Conservation (phyloP, 2,113 vertebrate genomes). For the Scatophagus argus region DNA sequence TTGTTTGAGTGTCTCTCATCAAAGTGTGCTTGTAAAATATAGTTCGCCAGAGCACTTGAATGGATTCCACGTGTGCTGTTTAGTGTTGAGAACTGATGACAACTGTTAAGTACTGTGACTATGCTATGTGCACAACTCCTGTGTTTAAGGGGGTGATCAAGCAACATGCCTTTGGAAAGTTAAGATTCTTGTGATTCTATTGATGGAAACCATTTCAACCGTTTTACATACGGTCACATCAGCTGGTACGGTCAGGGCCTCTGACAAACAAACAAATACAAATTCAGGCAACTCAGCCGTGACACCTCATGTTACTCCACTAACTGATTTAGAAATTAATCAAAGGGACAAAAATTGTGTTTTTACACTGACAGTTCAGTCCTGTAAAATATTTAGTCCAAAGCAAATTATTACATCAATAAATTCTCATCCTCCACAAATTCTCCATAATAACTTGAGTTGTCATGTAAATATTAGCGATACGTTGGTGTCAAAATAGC, state of each 20-base stretch:
- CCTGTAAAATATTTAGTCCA: no score
- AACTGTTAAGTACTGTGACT: no score
- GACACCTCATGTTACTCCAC: background rate
- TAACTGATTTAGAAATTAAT: no score
- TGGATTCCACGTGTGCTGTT: background rate
- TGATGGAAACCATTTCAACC: background rate
- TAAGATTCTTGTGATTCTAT: background rate
- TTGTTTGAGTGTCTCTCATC: constrained; percentile 25
- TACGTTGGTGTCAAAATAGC: background rate
- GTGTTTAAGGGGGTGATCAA: background rate
- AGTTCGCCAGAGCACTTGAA: background rate
- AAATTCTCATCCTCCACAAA: no score
- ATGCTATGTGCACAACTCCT: no score
- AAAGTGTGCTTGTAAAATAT: background rate
- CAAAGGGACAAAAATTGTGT: background rate
- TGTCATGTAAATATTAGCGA: no score
- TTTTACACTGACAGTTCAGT: background rate
- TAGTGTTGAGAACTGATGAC: background rate
- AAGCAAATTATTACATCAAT: no score
- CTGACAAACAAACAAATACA: no score
- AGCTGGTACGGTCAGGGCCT: no score
- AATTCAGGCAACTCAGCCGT: background rate
- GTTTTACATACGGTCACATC: background rate
- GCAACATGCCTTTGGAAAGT: background rate
- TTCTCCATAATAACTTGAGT: no score